Evolutionary conservation across 2,888 invertebrate genomes (phyloP).

Genomic region (Eustalomyia histrio): DNA sequence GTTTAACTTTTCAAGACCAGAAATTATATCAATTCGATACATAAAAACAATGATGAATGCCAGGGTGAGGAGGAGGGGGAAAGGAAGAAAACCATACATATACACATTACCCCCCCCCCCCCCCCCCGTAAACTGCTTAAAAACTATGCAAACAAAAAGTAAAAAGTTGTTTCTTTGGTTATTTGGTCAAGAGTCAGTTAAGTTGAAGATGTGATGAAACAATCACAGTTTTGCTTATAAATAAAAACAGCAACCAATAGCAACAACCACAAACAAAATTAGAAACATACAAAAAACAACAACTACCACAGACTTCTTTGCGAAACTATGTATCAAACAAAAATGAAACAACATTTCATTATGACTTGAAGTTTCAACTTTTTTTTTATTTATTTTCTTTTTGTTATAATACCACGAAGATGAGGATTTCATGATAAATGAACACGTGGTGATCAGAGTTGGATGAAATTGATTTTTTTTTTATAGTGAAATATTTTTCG

Average conservation of each 20-base stretch:
- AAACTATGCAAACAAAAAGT: not conserved
- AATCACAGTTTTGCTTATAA: conserved; percentile 21
- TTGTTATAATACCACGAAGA: conserved; percentile 8
- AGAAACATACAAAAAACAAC: not conserved
- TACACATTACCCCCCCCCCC: no score
- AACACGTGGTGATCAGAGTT: conserved; percentile 3
- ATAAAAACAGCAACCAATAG: conserved; percentile 9
- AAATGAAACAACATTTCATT: conserved; percentile 47
- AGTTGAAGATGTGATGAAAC: conserved; percentile 24
- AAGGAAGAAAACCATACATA: conserved; percentile 3
- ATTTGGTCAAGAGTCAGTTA: conserved; percentile 41
- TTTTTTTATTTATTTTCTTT: no score
- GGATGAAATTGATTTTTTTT: no score
- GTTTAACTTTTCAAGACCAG: not conserved
- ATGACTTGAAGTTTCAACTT: conserved; percentile 27
- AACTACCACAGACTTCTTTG: conserved; percentile 28
- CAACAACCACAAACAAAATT: conserved; percentile 6
- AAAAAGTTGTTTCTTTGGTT: conserved; percentile 9
- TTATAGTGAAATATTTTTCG: no score
- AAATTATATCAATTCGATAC: conserved; percentile 21
- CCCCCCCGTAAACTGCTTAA: not conserved
- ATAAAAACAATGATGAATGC: conserved; percentile 2
- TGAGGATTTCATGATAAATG: conserved; percentile 39
- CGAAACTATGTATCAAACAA: conserved; percentile 48
- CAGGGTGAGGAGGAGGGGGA: no score